Percentiles rank a stretch among this genome's conserved stretches.
Conservation (phyloP, 2,113 vertebrate genomes). For the Illadopsis cleaveri region DNA sequence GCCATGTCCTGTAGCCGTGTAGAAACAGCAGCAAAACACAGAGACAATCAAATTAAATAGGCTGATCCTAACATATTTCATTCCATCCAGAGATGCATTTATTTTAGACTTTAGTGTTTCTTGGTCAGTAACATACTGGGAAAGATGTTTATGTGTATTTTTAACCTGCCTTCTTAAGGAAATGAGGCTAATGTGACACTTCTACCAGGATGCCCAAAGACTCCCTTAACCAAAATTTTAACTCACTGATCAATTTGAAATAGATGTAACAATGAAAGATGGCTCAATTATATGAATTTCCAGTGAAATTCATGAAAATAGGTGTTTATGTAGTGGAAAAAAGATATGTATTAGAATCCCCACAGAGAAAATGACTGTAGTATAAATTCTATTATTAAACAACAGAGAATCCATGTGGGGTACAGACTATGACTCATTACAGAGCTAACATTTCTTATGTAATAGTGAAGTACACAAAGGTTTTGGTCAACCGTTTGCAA, state of each 20-base stretch:
- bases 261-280: not conserved
- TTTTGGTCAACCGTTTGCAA: not conserved
- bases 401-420: not conserved
- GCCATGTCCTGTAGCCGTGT: not conserved
- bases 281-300: not conserved
- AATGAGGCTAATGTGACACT: not conserved
- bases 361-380: not conserved
- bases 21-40: not conserved
- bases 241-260: not conserved
- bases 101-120: not conserved
- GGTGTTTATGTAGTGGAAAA: not conserved
- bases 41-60: not conserved
- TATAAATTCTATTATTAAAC: not conserved
- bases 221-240: not conserved
- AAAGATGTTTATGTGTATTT: not conserved
- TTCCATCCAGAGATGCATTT: not conserved
- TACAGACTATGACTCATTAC: not conserved
- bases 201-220: not conserved
- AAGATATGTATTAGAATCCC: not conserved
- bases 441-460: not conserved
- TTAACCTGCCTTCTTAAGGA: not conserved
- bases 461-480: not conserved
- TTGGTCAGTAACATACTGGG: not conserved
- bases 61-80: not conserved
- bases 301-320: not conserved